phyloP scores from a whole-genome alignment of 2,113 vertebrate species.

The Microcebus griseorufus region DNA sequence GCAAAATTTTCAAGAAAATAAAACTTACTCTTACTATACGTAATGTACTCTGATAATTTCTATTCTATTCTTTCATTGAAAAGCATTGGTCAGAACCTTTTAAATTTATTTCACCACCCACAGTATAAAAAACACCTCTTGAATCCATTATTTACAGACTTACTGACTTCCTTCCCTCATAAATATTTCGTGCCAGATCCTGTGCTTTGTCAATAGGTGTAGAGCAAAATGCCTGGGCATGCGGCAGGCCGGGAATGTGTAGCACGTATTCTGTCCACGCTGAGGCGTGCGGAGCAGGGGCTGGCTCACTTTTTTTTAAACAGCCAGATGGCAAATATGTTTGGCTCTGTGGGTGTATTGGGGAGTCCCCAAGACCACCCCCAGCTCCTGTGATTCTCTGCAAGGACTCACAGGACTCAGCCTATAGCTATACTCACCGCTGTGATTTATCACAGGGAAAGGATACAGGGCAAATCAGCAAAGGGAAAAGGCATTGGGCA shows the following conservation, averaged over 20 bases:
- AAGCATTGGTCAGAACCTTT: constrained; percentile 8
- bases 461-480: neutral
- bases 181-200: constrained; percentile 14
- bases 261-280: neutral
- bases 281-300: neutral
- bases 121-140: constrained; percentile 18
- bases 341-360: neutral
- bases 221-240: neutral
- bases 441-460: neutral
- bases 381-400: neutral
- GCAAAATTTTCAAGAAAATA: constrained; percentile 1
- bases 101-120: constrained; percentile 17
- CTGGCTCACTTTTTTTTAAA: neutral
- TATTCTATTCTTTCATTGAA: constrained; percentile 18
- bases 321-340: neutral
- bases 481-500: neutral
- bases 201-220: neutral
- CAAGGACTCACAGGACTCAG: neutral
- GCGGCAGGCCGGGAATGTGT: neutral
- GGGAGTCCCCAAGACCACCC: neutral
- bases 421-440: neutral
- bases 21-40: neutral
- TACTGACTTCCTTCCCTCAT: neutral
- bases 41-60: neutral
- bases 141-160: constrained; percentile 16